phyloP scores from a whole-genome alignment of 2,888 invertebrate genomes.

The Timandra comae region DNA sequence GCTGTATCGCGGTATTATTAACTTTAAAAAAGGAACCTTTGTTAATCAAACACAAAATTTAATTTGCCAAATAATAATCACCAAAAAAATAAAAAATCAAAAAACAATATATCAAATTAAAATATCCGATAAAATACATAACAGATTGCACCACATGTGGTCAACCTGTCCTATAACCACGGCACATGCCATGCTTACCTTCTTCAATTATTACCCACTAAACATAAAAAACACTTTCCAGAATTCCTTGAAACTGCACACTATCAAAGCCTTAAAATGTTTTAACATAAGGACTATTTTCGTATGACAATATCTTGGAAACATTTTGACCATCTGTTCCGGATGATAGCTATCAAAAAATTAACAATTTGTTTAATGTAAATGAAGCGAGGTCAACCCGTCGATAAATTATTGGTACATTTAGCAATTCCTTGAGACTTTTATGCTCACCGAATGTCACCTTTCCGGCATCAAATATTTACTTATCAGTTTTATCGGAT shows the following conservation, averaged over 20 bases:
- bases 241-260: constrained; percentile 21
- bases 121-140: constrained; percentile 59
- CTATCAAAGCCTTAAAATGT: constrained; percentile 23
- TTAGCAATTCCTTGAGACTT: constrained; percentile 59
- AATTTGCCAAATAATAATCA: constrained; percentile 4
- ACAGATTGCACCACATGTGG: constrained; percentile 74
- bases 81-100: background rate
- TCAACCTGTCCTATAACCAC: constrained; percentile 72
- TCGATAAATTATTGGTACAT: constrained; percentile 68
- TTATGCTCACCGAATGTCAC: constrained; percentile 73
- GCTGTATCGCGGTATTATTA: no score
- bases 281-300: constrained; percentile 32
- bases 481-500: constrained; percentile 60
- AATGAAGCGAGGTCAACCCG: constrained; percentile 68
- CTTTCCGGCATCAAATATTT: constrained; percentile 55
- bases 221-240: constrained; percentile 52
- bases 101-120: constrained; percentile 51
- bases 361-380: constrained; percentile 77
- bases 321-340: constrained; percentile 63
- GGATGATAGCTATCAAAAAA: constrained; percentile 74
- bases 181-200: constrained; percentile 73
- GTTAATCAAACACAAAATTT: no score
- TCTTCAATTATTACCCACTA: constrained; percentile 59
- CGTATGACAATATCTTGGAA: constrained; percentile 2
- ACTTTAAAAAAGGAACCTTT: no score